A percentile compares a stretch with the other conserved stretches of the same genome.
Conservation (phyloP, 2,113 vertebrate genomes). For the Pachycephala philippinensis region DNA sequence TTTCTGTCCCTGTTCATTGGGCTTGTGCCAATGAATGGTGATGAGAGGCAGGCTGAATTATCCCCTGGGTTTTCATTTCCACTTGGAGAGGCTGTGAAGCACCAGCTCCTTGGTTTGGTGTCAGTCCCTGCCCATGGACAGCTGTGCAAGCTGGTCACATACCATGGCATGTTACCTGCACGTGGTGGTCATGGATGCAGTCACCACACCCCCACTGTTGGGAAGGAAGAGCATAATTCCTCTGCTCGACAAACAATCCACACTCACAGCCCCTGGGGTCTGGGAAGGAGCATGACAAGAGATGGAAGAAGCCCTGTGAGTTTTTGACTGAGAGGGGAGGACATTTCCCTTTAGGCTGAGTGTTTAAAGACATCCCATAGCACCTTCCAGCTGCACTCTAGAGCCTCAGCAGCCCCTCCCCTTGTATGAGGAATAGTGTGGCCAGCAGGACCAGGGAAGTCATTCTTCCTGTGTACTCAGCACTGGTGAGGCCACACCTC, state of each 20-base stretch:
- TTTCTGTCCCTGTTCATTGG: not conserved
- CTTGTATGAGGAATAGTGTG: not conserved
- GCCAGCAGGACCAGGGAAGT: not conserved
- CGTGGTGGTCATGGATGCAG: accelerated
- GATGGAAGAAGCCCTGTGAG: not conserved
- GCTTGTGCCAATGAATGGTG: accelerated
- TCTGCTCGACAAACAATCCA: accelerated
- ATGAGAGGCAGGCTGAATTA: not conserved
- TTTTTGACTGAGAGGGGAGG: not conserved
- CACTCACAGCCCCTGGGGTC: not conserved
- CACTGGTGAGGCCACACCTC: not conserved
- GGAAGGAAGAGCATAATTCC: not conserved
- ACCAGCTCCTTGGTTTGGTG: not conserved
- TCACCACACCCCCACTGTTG: accelerated
- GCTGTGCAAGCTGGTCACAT: not conserved
- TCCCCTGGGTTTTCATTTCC: not conserved
- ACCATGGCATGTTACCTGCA: not conserved
- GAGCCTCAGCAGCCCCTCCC: not conserved
- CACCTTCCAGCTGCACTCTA: not conserved
- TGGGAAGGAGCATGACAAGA: not conserved
- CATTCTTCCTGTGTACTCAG: not conserved
- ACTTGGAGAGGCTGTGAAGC: not conserved
- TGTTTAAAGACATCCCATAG: not conserved
- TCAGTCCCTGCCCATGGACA: not conserved
- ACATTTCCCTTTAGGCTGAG: not conserved